Conservation (phyloP, 2,888 invertebrate species). For the Meteorus colon region DNA sequence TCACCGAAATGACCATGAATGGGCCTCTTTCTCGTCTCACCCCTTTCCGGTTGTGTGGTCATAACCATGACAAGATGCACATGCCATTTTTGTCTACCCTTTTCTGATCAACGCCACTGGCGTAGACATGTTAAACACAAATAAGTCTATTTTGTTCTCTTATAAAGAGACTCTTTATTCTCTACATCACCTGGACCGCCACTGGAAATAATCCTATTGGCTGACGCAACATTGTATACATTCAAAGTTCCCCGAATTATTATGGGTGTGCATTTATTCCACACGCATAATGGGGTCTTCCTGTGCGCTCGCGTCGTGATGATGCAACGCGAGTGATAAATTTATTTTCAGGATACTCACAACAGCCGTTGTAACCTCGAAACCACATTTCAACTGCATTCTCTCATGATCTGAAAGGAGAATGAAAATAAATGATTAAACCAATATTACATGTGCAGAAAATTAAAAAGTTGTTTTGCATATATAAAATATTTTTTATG, state of each 20-base stretch:
- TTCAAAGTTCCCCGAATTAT: constrained; percentile 30
- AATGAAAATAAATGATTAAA: neutral
- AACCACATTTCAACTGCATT: constrained; percentile 13
- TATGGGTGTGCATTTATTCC: constrained; percentile 37
- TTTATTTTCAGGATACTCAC: constrained; percentile 40
- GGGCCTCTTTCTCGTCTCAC: constrained; percentile 46
- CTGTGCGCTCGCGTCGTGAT: constrained; percentile 1
- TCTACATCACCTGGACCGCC: constrained; percentile 26
- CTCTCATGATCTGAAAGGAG: neutral
- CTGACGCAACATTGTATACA: constrained; percentile 40
- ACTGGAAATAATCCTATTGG: constrained; percentile 21
- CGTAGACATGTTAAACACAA: constrained; percentile 37
- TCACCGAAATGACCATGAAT: constrained; percentile 52
- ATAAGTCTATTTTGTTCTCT: neutral
- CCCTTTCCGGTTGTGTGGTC: constrained; percentile 42
- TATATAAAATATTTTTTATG: neutral
- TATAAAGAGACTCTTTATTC: constrained; percentile 16
- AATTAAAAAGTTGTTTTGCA: constrained; percentile 15
- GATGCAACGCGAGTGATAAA: constrained; percentile 52
- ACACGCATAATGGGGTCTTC: constrained; percentile 24
- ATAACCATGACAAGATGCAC: constrained; percentile 46
- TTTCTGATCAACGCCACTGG: constrained; percentile 42
- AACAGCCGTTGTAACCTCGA: constrained; percentile 42
- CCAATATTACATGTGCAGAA: constrained; percentile 7
- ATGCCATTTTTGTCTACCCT: constrained; percentile 45